A percentile compares a stretch with the other conserved stretches of the same genome.
Conservation (phyloP, 2,797 vertebrate species). For the Schizothorax lantsangensis region DNA sequence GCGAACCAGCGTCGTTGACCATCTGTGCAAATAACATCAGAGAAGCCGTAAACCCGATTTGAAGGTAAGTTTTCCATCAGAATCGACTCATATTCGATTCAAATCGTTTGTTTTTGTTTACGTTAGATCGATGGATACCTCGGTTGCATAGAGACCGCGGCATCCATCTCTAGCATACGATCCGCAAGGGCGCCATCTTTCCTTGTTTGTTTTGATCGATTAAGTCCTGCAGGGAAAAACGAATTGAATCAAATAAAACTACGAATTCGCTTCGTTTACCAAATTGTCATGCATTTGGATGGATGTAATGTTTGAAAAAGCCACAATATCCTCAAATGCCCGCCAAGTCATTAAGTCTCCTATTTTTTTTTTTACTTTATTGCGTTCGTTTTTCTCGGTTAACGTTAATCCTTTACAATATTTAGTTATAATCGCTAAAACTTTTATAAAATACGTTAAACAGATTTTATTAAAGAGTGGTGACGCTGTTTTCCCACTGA, state of each 20-base stretch:
- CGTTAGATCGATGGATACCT: too few relatives aligned
- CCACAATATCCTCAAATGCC: background rate
- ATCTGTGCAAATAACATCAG: background rate
- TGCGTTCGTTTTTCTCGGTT: background rate
- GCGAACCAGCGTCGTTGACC: background rate
- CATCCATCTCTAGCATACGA: background rate
- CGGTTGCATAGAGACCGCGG: too few relatives aligned
- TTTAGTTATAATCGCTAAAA: too few relatives aligned
- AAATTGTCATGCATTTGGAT: background rate
- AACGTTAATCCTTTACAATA: background rate
- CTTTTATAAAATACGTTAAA: background rate
- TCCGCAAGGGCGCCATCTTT: slow-evolving; percentile 10
- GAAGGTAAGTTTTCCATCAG: background rate
- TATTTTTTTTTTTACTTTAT: background rate
- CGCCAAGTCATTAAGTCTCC: too few relatives aligned
- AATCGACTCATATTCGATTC: background rate
- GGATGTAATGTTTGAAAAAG: background rate
- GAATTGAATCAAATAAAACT: background rate
- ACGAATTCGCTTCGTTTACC: background rate
- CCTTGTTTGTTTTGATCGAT: background rate
- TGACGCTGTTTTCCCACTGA: background rate
- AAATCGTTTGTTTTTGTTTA: background rate
- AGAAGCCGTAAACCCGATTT: background rate
- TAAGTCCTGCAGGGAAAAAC: background rate
- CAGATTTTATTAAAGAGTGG: too few relatives aligned